Evolutionary conservation across 2,113 vertebrate genomes (phyloP).

Genomic region (Agapornis roseicollis): DNA sequence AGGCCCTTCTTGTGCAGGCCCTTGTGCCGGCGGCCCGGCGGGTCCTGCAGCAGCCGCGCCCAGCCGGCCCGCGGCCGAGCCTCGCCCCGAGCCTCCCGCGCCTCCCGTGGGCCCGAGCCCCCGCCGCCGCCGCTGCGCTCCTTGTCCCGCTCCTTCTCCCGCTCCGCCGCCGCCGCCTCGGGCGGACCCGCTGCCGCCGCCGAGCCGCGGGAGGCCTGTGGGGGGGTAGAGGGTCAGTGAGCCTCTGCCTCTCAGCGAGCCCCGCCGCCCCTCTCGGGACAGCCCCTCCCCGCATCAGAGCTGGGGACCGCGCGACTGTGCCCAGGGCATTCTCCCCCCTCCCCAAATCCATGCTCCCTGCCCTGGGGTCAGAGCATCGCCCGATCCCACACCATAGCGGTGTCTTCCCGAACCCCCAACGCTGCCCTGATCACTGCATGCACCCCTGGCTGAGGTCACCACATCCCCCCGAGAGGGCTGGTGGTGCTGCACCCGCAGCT

Average conservation of each 20-base stretch:
- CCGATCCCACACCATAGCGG: background rate
- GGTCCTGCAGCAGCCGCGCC: constrained; percentile 84
- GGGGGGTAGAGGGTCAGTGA: background rate
- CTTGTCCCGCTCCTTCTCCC: background rate
- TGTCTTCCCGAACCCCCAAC: background rate
- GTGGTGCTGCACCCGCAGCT: background rate
- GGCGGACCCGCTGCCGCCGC: background rate
- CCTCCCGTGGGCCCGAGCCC: background rate
- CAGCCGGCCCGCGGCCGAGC: constrained; percentile 50
- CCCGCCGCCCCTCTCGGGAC: no score
- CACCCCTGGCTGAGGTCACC: background rate
- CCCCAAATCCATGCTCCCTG: background rate
- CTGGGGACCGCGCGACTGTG: background rate
- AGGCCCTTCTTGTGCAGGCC: constrained; percentile 84
- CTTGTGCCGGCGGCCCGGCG: constrained; percentile 80
- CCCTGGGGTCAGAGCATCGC: background rate
- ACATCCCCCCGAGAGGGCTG: background rate
- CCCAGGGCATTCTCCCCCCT: background rate
- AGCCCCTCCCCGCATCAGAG: background rate
- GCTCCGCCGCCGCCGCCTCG: background rate
- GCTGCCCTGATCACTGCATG: background rate
- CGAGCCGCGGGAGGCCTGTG: constrained; percentile 12
- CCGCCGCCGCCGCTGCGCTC: background rate
- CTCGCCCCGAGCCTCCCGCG: background rate
- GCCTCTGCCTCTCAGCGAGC: background rate